Conservation (phyloP, 2,113 vertebrate species). For the Dasyprocta punctata region DNA sequence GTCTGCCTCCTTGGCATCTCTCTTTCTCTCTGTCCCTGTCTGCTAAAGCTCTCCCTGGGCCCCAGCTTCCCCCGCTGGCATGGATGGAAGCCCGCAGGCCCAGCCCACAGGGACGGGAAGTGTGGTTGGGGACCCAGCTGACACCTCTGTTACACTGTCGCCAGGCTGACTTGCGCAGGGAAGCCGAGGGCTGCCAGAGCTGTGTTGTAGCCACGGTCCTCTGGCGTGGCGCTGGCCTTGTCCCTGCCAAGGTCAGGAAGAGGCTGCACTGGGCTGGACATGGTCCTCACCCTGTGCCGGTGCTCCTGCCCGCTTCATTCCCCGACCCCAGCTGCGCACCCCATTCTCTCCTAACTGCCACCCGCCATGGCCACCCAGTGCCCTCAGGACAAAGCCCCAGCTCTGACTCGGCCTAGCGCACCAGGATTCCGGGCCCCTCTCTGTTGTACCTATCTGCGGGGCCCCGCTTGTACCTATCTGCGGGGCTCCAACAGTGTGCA, state of each 20-base stretch:
- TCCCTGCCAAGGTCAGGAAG: constrained; percentile 51
- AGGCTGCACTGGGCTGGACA: neutral
- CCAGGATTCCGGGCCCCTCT: neutral
- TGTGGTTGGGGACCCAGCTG: neutral
- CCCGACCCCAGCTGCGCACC: neutral
- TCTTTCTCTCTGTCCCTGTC: neutral
- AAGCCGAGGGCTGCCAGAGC: neutral
- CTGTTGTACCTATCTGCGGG: neutral
- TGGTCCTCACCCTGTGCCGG: neutral
- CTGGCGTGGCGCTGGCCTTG: neutral
- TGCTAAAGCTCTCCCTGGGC: neutral
- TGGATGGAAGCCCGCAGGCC: neutral
- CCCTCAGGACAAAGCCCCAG: neutral
- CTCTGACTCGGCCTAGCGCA: neutral
- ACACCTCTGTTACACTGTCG: constrained; percentile 38
- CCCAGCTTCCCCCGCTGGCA: neutral
- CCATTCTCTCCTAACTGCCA: neutral
- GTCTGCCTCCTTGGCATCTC: neutral
- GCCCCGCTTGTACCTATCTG: neutral
- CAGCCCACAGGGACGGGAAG: neutral
- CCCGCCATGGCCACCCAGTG: neutral
- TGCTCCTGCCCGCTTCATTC: neutral
- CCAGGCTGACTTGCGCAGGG: neutral
- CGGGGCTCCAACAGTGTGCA: neutral
- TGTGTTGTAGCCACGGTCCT: neutral